Evolutionary conservation across 1,140 invertebrate species (phyloP), one percentile per base, ranked within the genome.

Genomic region (Nautilus pompilius): DNA sequence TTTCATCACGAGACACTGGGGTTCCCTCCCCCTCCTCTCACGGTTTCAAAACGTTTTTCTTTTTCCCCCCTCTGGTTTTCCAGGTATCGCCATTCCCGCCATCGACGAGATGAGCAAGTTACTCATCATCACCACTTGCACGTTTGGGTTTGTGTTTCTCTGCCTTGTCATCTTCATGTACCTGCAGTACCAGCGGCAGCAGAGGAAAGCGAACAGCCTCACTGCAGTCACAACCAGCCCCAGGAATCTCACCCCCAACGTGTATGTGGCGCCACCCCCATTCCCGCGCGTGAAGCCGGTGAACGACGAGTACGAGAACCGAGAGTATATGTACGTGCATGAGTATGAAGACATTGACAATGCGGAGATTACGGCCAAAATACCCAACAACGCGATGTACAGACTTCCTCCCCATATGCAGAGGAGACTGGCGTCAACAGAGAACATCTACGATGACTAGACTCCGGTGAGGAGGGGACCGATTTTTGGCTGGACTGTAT

Each of bases 41-140:
- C n/a, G n/a, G n/a, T n/a, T n/a, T n/a, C n/a, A n/a, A n/a, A n/a
- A n/a, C n/a, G n/a, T n/a, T n/a, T n/a, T n/a, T n/a, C n/a, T n/a
- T n/a, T n/a, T n/a, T n/a, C n/a, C n/a, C n/a, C n/a, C n/a, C n/a
- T n/a, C n/a, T n/a, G n/a, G n/a, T n/a, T n/a, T 66, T 71, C 29
- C 68, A 74, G 73, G 72, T 57, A 59, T 72, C 20, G 60, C 64
- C 5, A 63, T 72, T 34, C 68, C 75, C 20, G 56, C 69, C 2
- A 74, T 75, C 34, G 70, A 74, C 55, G 68, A 72, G 45, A 76
- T 74, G 72, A 75, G 67, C 30, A 67, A 72, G 36, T 73, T 75
- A 28, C 55, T 76, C 10, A 74, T 75, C 49, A 74, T 74, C 45
- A 69, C 71, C 2, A 67, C 73, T 22, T 73, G 73, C 49, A 71